Evolutionary conservation across 2,113 vertebrate genomes (phyloP).

Genomic region (Tor tambroides): DNA sequence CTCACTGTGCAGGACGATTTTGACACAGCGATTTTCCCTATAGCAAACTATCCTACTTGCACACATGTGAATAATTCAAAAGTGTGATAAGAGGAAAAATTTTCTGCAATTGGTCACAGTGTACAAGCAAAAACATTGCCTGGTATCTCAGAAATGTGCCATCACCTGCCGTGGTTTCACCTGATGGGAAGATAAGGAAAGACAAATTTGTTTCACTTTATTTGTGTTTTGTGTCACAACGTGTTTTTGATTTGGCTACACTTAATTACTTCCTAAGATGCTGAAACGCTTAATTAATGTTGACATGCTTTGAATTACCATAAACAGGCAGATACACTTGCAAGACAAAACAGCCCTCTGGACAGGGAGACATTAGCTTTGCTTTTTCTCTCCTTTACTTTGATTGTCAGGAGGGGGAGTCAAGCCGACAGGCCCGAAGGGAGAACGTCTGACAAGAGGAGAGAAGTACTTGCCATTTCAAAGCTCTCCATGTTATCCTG

Average conservation of each 20-base stretch:
- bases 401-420: constrained; percentile 52
- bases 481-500: constrained; percentile 23
- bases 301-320: constrained; percentile 41
- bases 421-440: constrained; percentile 38
- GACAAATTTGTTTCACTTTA: constrained; percentile 18
- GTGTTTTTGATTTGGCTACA: constrained; percentile 46
- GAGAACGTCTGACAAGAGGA: constrained; percentile 47
- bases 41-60: constrained; percentile 8
- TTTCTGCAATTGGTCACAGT: constrained; percentile 37
- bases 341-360: constrained; percentile 32
- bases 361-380: constrained; percentile 32
- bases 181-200: background rate
- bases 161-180: background rate
- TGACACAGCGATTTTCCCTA: constrained; percentile 31
- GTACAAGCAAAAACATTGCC: constrained; percentile 25
- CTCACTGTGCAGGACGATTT: constrained; percentile 32
- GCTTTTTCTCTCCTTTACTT: constrained; percentile 32
- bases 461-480: constrained; percentile 45
- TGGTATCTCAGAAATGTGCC: background rate
- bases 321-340: constrained; percentile 42
- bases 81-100: constrained; percentile 10
- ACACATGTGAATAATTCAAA: constrained; percentile 42
- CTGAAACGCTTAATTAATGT: constrained; percentile 41
- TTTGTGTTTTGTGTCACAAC: constrained; percentile 6
- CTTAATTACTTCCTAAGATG: constrained; percentile 42